Conservation (phyloP, 1,140 invertebrate species). For the Leptonema lineaticorne region DNA sequence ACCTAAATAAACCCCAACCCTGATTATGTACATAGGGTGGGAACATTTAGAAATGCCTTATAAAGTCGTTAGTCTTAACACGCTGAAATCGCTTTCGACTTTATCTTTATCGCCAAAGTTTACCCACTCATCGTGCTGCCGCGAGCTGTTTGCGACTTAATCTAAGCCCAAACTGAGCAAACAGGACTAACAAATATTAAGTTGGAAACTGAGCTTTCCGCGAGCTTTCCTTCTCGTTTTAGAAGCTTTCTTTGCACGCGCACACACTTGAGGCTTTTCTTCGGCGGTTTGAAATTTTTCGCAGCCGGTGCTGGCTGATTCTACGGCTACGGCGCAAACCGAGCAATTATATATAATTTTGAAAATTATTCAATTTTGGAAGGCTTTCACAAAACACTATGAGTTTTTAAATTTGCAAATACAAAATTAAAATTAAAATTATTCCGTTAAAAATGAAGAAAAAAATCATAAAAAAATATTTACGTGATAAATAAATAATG, state of each 20-base stretch:
- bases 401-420: too few relatives aligned
- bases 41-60: slow-evolving; percentile 28
- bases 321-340: too few relatives aligned
- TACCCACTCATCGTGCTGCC: slow-evolving; percentile 28
- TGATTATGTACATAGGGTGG: slow-evolving; percentile 6
- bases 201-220: slow-evolving; percentile 23
- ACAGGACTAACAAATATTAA: slow-evolving; percentile 25
- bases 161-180: slow-evolving; percentile 25
- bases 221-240: slow-evolving; percentile 3
- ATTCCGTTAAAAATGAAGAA: too few relatives aligned
- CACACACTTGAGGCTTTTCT: not conserved
- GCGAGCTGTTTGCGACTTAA: slow-evolving; percentile 31
- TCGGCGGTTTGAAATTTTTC: not conserved
- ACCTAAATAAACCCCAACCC: slow-evolving; percentile 19
- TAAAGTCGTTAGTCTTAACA: slow-evolving; percentile 33
- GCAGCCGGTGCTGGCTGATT: too few relatives aligned
- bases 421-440: too few relatives aligned
- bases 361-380: too few relatives aligned
- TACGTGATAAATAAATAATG: too few relatives aligned
- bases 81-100: slow-evolving; percentile 33
- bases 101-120: slow-evolving; percentile 33
- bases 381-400: too few relatives aligned
- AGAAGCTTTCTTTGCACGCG: not conserved
- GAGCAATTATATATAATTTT: too few relatives aligned
- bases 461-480: too few relatives aligned